Conservation (phyloP, 2,797 vertebrate species). For the Anguilla pacifica region DNA sequence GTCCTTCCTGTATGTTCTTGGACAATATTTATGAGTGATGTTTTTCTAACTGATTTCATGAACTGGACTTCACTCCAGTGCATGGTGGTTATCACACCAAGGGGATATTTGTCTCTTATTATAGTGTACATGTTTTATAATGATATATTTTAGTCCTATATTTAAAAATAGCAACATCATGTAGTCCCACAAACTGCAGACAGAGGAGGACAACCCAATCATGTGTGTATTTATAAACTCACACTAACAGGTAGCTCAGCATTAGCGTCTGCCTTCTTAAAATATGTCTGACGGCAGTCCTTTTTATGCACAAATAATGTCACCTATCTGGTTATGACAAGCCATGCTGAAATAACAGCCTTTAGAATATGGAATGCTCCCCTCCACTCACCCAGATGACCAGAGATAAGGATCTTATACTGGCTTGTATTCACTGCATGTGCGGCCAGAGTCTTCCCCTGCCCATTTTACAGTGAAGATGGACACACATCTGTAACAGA, state of each 20-base stretch:
- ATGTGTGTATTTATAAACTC: slow-evolving; percentile 9
- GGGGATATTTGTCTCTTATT: background rate
- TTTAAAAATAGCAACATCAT: slow-evolving; percentile 3
- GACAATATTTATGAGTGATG: background rate
- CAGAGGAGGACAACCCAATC: background rate
- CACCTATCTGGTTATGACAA: slow-evolving; percentile 13
- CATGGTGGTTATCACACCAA: background rate
- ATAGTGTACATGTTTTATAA: background rate
- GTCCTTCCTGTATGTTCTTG: background rate
- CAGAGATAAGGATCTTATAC: background rate
- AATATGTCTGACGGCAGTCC: background rate
- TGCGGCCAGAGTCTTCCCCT: background rate
- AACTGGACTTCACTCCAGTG: background rate
- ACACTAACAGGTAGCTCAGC: background rate
- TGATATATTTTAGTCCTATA: background rate
- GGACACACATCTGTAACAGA: background rate
- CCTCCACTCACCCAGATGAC: background rate
- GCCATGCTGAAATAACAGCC: background rate
- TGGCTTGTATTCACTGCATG: slow-evolving; percentile 23
- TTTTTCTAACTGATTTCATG: background rate
- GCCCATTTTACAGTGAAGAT: background rate
- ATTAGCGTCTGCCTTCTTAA: background rate
- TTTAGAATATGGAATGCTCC: background rate
- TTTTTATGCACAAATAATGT: slow-evolving; percentile 1
- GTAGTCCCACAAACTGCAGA: background rate